Evolutionary conservation across 2,113 vertebrate genomes (phyloP), one percentile per base, ranked within the genome.

Genomic region (Zeus faber): DNA sequence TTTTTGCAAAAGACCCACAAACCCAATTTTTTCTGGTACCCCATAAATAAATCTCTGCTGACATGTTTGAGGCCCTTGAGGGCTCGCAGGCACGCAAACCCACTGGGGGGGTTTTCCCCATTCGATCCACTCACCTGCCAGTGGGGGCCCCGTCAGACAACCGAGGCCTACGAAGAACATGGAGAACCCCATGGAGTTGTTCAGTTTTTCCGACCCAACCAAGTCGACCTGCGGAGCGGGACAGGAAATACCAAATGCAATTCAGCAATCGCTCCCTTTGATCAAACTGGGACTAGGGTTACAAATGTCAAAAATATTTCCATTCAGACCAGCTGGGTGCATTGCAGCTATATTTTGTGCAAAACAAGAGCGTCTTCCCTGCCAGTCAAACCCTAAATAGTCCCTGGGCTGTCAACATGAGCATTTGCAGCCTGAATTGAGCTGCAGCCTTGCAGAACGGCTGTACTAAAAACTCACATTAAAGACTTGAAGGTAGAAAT

Each of bases 101-200:
- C 20, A 22, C 20, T 9, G 3, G 16, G 17, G n/a, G 6, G 14
- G 9, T 20, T 44, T n/a, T 21, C 6, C 9, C 9, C 17, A 43
- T 43, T 13, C 51, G 17, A 63, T 49, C 26, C 27, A 58, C 85
- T 80, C 85, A 98, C 95, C 94, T 93, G 95, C 95, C 41, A 94
- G 58, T 17, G 94, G 94, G 74, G 95, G 93, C 54, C 95, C 94
- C 1, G 86, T 91, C 43, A 95, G 79, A 62, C 93, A 87, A 39
- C 91, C 92, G 6, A 91, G 67, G 23, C 94, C 95, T 8, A 93
- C 91, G 53, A 97, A 96, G 81, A 97, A 97, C 83, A 88, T 74
- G 20, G 94, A 89, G 72, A 94, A 89, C 1, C 96, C 95, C 87
- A 95, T 83, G 22, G 92, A 93, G 59, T 87, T 92, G 80, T 94